phyloP scores from a whole-genome alignment of 1,140 invertebrate genomes.

The Psilanteris sp. region DNA sequence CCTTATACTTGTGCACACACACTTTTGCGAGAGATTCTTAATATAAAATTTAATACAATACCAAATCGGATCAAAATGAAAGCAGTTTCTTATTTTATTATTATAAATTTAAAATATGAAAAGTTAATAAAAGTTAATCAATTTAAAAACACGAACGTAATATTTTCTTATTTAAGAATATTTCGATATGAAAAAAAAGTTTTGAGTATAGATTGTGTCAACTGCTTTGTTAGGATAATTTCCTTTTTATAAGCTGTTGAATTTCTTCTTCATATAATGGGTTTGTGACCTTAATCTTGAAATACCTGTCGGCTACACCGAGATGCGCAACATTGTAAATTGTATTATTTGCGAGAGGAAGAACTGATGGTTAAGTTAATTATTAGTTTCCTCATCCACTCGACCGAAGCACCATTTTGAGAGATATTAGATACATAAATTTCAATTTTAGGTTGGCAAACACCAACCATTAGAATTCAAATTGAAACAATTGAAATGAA shows the following conservation, averaged over 20 bases:
- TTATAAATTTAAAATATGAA: no score
- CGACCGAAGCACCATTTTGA: slow-evolving; percentile 16
- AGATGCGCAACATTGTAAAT: slow-evolving; percentile 56
- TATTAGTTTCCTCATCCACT: slow-evolving; percentile 59
- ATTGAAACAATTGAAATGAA: not conserved
- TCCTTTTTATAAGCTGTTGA: slow-evolving; percentile 28
- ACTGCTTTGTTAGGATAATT: slow-evolving; percentile 19
- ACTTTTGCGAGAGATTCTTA: no score
- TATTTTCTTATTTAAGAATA: not conserved
- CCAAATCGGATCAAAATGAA: no score
- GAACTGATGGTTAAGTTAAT: slow-evolving; percentile 57
- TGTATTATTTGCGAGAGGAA: slow-evolving; percentile 58
- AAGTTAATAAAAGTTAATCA: no score
- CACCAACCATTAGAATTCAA: no score
- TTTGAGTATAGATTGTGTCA: slow-evolving; percentile 3
- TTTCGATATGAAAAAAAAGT: not conserved
- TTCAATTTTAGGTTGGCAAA: slow-evolving; percentile 8
- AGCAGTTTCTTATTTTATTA: no score
- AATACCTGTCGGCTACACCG: slow-evolving; percentile 51
- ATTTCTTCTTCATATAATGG: slow-evolving; percentile 33
- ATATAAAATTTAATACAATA: no score
- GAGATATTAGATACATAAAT: slow-evolving; percentile 41
- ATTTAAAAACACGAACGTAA: no score
- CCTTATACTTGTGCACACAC: no score
- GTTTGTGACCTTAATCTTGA: slow-evolving; percentile 51